Percentiles rank a stretch among this genome's conserved stretches.
phyloP scores from a whole-genome alignment of 1,140 invertebrate genomes.

The Drosophila paulistorum region DNA sequence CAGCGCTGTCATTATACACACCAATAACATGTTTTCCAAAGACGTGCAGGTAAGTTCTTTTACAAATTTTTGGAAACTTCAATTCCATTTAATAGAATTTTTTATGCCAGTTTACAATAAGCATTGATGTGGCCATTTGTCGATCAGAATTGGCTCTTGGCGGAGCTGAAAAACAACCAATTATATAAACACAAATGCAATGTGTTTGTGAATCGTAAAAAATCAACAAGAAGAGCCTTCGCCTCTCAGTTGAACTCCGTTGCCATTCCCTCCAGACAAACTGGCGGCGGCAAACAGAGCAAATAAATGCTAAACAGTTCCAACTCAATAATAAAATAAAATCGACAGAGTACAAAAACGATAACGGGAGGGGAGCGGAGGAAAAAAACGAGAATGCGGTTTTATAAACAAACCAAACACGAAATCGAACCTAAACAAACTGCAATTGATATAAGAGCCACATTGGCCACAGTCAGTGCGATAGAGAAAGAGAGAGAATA shows the following conservation, averaged over 20 bases:
- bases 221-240: conserved; percentile 34
- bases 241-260: neutral
- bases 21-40: conserved; percentile 88
- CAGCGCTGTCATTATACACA: conserved; percentile 89
- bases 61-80: neutral
- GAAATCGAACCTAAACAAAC: conserved; percentile 77
- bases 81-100: neutral
- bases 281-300: conserved; percentile 69
- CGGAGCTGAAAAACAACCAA: conserved; percentile 26
- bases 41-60: conserved; percentile 86
- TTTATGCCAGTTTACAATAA: neutral
- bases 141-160: conserved; percentile 22
- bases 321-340: conserved; percentile 67
- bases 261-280: conserved; percentile 57
- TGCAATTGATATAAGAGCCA: conserved; percentile 53
- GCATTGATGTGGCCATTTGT: conserved; percentile 29
- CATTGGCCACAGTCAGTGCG: neutral
- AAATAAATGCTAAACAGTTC: conserved; percentile 72
- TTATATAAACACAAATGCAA: conserved; percentile 54
- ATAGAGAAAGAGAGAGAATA: too few relatives aligned
- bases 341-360: conserved; percentile 30
- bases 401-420: conserved; percentile 70
- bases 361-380: neutral
- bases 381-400: conserved; percentile 36
- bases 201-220: conserved; percentile 70